Conservation (phyloP, 2,797 vertebrate genomes). For the Brotula barbata region DNA sequence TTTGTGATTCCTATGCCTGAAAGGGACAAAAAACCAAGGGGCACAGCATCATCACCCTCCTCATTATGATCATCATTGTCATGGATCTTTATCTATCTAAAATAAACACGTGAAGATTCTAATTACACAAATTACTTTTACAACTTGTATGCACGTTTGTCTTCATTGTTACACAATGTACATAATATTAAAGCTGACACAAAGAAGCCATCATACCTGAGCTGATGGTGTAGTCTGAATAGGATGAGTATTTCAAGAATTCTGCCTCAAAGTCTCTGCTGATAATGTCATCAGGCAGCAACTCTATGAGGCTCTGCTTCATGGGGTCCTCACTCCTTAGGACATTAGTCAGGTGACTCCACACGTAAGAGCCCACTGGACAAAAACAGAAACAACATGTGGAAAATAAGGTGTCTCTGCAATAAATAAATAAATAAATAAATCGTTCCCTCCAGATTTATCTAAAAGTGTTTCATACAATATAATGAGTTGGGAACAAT, state of each 20-base stretch:
- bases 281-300: conserved; percentile 84
- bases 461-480: too few species aligned
- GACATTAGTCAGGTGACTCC: conserved; percentile 87
- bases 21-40: conserved; percentile 31
- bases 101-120: too few species aligned
- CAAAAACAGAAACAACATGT: conserved; percentile 6
- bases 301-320: conserved; percentile 80
- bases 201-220: too few species aligned
- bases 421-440: too few species aligned
- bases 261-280: conserved; percentile 85
- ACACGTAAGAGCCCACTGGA: conserved; percentile 89
- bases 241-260: conserved; percentile 87
- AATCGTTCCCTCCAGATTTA: too few species aligned
- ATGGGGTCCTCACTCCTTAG: conserved; percentile 85
- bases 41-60: background rate
- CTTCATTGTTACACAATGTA: too few species aligned
- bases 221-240: conserved; percentile 80
- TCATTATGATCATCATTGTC: background rate
- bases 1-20: conserved; percentile 81
- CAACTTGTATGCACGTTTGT: too few species aligned
- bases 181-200: too few species aligned
- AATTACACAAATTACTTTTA: too few species aligned
- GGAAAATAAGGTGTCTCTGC: too few species aligned
- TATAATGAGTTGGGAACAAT: too few species aligned
- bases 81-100: background rate